Conservation (phyloP, 2,113 vertebrate species). For the Irena cyanogastra region DNA sequence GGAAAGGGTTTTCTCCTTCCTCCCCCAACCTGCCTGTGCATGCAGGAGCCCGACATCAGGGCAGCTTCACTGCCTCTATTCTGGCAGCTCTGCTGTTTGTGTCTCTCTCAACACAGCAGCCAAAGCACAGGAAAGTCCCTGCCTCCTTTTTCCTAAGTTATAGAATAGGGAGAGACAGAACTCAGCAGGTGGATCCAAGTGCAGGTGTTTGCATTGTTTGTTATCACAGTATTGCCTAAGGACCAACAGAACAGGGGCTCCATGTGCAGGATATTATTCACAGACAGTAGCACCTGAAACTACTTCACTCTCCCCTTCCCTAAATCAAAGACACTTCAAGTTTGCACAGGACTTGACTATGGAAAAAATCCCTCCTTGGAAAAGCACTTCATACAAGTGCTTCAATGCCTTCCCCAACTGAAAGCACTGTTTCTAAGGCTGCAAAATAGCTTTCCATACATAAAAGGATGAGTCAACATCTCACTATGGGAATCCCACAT, state of each 20-base stretch:
- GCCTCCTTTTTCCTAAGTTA: background rate
- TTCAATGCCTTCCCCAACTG: background rate
- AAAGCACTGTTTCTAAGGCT: background rate
- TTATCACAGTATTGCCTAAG: background rate
- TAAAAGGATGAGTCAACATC: background rate
- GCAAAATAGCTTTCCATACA: background rate
- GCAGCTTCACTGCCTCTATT: background rate
- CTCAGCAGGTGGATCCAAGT: background rate
- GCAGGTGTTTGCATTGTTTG: background rate
- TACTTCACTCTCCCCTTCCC: background rate
- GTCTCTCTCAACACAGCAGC: background rate
- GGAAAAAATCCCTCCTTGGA: background rate
- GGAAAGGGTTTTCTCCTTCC: background rate
- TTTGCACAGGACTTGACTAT: background rate
- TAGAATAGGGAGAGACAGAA: background rate
- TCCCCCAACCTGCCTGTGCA: background rate
- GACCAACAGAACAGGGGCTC: background rate
- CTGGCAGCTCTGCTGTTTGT: background rate
- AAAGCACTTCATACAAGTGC: background rate
- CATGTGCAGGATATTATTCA: background rate
- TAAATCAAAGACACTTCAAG: constrained; percentile 25
- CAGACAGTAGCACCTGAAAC: constrained; percentile 7
- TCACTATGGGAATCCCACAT: background rate
- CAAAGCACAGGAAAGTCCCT: background rate
- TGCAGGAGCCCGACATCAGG: background rate